Evolutionary conservation across 2,888 invertebrate species (phyloP), one percentile per base, ranked within the genome.

Genomic region (Eugnorisma glareosa): DNA sequence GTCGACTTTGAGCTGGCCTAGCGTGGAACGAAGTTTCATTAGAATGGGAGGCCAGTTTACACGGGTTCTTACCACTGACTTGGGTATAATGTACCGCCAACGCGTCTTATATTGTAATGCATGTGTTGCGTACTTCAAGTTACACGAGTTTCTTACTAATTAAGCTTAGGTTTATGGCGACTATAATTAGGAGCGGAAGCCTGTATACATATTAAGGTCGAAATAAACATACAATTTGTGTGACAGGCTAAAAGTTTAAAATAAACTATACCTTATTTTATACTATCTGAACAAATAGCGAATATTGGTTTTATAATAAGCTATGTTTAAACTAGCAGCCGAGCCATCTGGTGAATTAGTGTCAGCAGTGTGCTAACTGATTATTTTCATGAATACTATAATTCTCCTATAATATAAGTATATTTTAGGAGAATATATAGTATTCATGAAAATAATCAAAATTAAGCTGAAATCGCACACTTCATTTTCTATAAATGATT

Each of bases 141-240:
- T 59, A 68, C 68, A 66, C 67, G 18, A 28, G 83, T 67, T 78
- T 73, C 59, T 61, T 83, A 61, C 51, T 72, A 59, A 78, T 71
- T 57, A 51, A 5, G 2, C 43, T 48, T 40, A 64, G 31, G n/a
- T 24, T 24, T 66, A 66, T 68, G 43, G 10, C 2, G 15, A 43
- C 37, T 82, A 82, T 79, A 75, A 48, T 75, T 64, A 59, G n/a
- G 6, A 43, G 35, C 59, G 73, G 67, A 80, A 79, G 43, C 28
- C 24, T 43, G 35, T 8, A 28, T 66, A 11, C 57, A 59, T 64
- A 35, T 0, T 10, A 67, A 54, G 0, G n/a, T 10, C 5, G n/a
- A 35, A 31, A 57, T 24, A 1, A 15, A 15, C 15, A 45, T 64
- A 21, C 1, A 37, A 57, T 79, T 18, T 40, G 11, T 24, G n/a